Evolutionary conservation across 92 coral and sea anemone species (phyloP).

Genomic region (Palythoa heliodiscus): DNA sequence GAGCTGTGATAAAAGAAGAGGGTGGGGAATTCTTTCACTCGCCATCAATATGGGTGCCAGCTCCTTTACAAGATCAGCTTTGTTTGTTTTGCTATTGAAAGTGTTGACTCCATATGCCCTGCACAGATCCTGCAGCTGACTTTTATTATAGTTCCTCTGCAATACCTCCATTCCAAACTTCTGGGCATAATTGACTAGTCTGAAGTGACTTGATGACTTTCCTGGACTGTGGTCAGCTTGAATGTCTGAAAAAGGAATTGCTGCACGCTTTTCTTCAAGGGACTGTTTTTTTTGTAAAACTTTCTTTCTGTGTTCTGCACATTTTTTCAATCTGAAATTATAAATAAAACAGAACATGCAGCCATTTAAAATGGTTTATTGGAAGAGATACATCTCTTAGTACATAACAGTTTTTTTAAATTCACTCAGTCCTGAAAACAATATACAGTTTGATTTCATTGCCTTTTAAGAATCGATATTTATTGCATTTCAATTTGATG

Average conservation of each 20-base stretch:
- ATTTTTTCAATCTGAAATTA: slow-evolving; percentile 51
- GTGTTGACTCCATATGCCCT: slow-evolving; percentile 55
- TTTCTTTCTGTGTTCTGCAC: slow-evolving; percentile 65
- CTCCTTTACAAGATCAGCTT: slow-evolving; percentile 43
- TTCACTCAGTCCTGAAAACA: no score
- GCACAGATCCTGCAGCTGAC: slow-evolving; percentile 51
- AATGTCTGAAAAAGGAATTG: slow-evolving; percentile 34
- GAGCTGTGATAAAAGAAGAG: no score
- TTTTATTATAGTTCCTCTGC: slow-evolving; percentile 29
- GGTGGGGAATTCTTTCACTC: no score
- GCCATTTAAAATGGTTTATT: no score
- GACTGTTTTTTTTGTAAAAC: slow-evolving; percentile 54
- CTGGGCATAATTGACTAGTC: slow-evolving; percentile 24
- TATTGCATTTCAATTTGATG: no score
- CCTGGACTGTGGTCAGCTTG: slow-evolving; percentile 43
- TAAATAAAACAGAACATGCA: no score
- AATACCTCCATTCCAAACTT: slow-evolving; percentile 51
- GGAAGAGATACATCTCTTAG: no score
- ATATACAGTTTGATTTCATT: no score
- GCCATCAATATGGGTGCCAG: slow-evolving; percentile 50
- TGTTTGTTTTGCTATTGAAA: slow-evolving; percentile 44
- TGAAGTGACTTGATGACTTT: slow-evolving; percentile 42
- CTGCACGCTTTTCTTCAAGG: slow-evolving; percentile 48
- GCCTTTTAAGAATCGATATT: no score
- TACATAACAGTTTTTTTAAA: no score